These are phyloP conservation scores for Ascidia mentula DNA, from an alignment of 23 tunicate genomes.

Conservation along the genomic window DNA sequence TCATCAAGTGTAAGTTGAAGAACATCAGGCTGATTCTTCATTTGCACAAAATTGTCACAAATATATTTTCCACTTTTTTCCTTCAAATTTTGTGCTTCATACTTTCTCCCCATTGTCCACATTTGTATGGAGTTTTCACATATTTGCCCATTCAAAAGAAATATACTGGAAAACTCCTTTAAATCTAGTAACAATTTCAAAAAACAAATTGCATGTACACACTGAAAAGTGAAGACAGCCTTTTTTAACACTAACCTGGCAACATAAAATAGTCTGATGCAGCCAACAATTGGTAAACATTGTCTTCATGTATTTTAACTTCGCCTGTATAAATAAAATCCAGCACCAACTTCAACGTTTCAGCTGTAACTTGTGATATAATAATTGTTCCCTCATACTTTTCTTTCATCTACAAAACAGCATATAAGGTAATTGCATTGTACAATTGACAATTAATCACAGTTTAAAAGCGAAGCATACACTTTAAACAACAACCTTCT, in stretches of 20 bases:
- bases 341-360: neutral
- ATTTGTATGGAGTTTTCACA: neutral
- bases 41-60: neutral
- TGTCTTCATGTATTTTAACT: neutral
- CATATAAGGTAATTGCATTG: no score
- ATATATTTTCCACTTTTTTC: neutral
- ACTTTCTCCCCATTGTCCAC: neutral
- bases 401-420: neutral
- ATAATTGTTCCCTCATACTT: neutral
- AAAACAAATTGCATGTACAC: neutral
- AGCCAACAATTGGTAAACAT: neutral
- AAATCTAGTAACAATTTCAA: neutral
- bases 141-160: neutral
- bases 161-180: neutral
- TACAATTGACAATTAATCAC: no score
- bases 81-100: neutral
- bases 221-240: neutral
- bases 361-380: neutral
- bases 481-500: no score
- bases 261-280: neutral
- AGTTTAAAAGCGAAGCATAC: no score
- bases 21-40: neutral
- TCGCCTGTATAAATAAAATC: slow-evolving; percentile 1
- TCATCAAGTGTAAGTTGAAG: neutral
- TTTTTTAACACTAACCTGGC: neutral